These are phyloP conservation scores for Ferdinandea cuprea DNA, from an alignment of 2,888 invertebrate species.

Conservation along the genomic window DNA sequence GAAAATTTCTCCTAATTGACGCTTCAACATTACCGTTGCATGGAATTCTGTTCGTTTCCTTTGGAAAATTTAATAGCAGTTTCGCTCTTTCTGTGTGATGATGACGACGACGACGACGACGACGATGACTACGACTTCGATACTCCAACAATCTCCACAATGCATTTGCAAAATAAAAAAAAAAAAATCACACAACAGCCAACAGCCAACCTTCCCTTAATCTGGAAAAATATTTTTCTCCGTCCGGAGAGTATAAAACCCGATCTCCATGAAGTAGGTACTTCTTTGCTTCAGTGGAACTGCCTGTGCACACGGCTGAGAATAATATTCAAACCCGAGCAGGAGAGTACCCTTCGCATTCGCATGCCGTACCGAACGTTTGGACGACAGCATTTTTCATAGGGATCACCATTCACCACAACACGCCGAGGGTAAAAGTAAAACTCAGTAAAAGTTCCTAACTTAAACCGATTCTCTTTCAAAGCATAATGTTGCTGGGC, in stretches of 20 bases:
- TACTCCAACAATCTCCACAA: slow-evolving; percentile 14
- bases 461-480: slow-evolving; percentile 66
- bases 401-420: slow-evolving; percentile 28
- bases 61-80: slow-evolving; percentile 29
- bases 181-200: too few species aligned
- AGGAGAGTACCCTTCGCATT: slow-evolving; percentile 53
- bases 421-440: slow-evolving; percentile 42
- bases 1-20: slow-evolving; percentile 63
- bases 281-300: slow-evolving; percentile 31
- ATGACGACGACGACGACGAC: too few species aligned
- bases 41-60: slow-evolving; percentile 50
- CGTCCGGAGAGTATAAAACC: slow-evolving; percentile 36
- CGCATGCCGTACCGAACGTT: too few species aligned
- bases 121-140: slow-evolving; percentile 22
- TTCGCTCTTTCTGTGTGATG: slow-evolving; percentile 32
- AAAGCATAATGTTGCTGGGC: slow-evolving; percentile 50
- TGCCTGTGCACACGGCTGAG: slow-evolving; percentile 17
- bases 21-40: slow-evolving; percentile 64
- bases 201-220: slow-evolving; percentile 46
- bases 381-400: slow-evolving; percentile 12
- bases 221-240: slow-evolving; percentile 47
- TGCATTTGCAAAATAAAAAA: slow-evolving; percentile 2
- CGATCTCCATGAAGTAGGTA: slow-evolving; percentile 49
- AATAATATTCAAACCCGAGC: slow-evolving; percentile 41
- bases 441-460: slow-evolving; percentile 57